These are phyloP conservation scores for Fundulus diaphanus DNA, from an alignment of 2,797 vertebrate genomes.

Conservation along the genomic window DNA sequence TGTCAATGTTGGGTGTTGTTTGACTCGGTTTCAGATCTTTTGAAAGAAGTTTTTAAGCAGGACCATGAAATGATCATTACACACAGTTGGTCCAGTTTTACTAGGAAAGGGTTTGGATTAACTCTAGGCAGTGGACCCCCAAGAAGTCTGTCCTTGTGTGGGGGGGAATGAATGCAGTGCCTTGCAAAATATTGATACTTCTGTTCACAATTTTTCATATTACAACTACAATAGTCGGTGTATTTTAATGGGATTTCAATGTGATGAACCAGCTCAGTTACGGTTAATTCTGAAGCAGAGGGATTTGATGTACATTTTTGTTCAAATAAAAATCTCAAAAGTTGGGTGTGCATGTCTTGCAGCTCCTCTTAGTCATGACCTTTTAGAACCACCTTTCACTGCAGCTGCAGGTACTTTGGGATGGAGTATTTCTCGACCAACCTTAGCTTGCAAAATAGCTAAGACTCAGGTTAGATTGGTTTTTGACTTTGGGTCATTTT, in stretches of 20 bases:
- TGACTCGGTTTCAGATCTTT: neutral
- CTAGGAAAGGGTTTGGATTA: neutral
- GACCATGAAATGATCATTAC: slow-evolving; percentile 31
- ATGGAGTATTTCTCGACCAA: too few relatives aligned
- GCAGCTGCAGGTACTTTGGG: too few relatives aligned
- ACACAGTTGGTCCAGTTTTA: neutral
- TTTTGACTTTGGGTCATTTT: neutral
- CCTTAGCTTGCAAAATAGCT: too few relatives aligned
- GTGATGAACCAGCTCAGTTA: neutral
- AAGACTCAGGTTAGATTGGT: too few relatives aligned
- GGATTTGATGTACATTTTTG: neutral
- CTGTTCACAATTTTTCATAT: neutral
- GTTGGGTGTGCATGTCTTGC: too few relatives aligned
- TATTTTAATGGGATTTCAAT: neutral
- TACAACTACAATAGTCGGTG: neutral
- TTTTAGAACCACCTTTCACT: too few relatives aligned
- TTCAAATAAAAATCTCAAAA: neutral
- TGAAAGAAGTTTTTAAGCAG: slow-evolving; percentile 12
- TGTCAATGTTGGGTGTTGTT: slow-evolving; percentile 26
- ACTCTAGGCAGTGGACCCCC: neutral
- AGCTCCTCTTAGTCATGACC: too few relatives aligned
- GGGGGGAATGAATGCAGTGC: neutral
- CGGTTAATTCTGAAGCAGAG: neutral
- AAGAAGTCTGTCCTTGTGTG: neutral
- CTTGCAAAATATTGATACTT: neutral